Evolutionary conservation across 2,113 vertebrate species (phyloP).

Genomic region (Hemibagrus wyckioides): DNA sequence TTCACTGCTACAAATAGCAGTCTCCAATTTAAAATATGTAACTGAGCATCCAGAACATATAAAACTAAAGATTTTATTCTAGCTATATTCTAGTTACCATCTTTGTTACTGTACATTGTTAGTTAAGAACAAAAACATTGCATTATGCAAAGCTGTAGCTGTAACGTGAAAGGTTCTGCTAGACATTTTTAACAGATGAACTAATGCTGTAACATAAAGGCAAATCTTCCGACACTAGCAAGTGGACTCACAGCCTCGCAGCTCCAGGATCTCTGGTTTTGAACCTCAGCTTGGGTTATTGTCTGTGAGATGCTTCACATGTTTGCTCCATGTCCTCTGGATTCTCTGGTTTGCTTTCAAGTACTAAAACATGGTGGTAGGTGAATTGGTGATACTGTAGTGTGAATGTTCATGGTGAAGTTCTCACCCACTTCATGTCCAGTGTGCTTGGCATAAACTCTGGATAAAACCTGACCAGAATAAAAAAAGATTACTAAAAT

Average conservation of each 20-base stretch:
- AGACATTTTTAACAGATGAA: background rate
- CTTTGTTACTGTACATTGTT: background rate
- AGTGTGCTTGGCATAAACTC: background rate
- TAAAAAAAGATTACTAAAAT: background rate
- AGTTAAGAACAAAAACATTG: background rate
- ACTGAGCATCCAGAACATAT: background rate
- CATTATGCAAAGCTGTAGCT: background rate
- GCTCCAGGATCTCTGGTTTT: background rate
- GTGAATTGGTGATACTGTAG: background rate
- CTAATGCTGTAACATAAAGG: background rate
- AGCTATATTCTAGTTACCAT: background rate
- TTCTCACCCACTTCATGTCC: too few relatives aligned
- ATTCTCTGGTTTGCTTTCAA: background rate
- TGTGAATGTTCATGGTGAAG: background rate
- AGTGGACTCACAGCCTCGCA: background rate
- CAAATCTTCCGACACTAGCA: background rate
- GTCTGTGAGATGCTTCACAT: background rate
- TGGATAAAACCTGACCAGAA: background rate
- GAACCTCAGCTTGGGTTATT: too few relatives aligned
- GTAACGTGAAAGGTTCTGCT: background rate
- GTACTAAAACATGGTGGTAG: background rate
- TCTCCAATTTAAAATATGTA: background rate
- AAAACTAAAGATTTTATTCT: background rate
- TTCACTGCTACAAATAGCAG: background rate
- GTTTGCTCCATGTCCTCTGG: background rate